These are phyloP conservation scores for Orthosia gothica DNA, from an alignment of 2,888 invertebrate genomes.

Conservation along the genomic window DNA sequence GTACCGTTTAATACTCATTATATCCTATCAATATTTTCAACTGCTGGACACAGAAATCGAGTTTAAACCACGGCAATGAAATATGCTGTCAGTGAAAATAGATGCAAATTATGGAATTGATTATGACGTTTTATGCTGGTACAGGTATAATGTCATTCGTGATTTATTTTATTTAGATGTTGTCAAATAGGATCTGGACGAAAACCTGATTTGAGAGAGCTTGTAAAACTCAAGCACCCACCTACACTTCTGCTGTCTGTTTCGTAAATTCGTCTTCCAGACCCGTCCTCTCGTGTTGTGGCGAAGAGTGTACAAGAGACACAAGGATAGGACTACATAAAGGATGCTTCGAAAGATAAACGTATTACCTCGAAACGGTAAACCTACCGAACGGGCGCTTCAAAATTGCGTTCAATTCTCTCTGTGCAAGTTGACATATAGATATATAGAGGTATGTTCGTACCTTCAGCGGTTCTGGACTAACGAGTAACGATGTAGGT, in stretches of 20 bases:
- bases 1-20: constrained; percentile 9
- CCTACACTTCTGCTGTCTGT: background rate
- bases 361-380: background rate
- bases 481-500: constrained; percentile 54
- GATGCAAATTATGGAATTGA: constrained; percentile 7
- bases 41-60: background rate
- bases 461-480: constrained; percentile 10
- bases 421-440: constrained; percentile 6
- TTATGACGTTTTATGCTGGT: background rate
- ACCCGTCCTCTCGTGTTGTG: background rate
- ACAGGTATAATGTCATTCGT: too few relatives aligned
- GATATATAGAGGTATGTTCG: constrained; percentile 1
- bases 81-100: background rate
- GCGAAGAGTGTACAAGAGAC: background rate
- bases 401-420: constrained; percentile 20
- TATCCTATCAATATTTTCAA: constrained; percentile 16
- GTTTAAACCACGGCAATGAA: constrained; percentile 12
- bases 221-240: background rate
- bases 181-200: background rate
- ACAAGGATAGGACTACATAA: constrained; percentile 4
- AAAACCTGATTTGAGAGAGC: background rate
- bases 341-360: background rate
- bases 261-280: background rate
- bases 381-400: background rate
- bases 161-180: background rate